Evolutionary conservation across 2,888 invertebrate species (phyloP), one percentile per base, ranked within the genome.

Genomic region (Tetragonula carbonaria): DNA sequence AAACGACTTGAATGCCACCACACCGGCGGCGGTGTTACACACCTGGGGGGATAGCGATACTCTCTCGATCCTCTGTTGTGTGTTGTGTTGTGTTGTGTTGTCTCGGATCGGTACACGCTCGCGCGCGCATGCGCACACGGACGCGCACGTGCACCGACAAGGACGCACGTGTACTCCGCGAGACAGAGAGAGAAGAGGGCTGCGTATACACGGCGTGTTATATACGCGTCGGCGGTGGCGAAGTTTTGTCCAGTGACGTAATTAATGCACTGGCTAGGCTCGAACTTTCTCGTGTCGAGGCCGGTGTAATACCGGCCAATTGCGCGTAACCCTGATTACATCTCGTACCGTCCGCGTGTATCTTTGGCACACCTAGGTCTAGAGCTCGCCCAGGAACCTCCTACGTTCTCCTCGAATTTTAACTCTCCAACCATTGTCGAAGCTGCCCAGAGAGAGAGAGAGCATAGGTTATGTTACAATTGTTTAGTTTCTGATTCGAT

Each of bases 1-100:
- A 89, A 90, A 84, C 89, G 85, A 87, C 87, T 89, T 82, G 90
- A 89, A 90, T 88, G 86, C 90, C 90, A 90, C 45, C 75, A 80
- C 68, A 62, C 62, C 62, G 28, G 28, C 75, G 63, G 70, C 73
- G 84, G 82, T 72, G 79, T 79, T 80, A 85, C 85, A 86, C 89
- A 90, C 88, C 90, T 90, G 45, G 45, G 2, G 33, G 90, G 88
- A 84, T 82, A 86, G 70, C 68, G 70, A 70, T 66, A 72, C 74
- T 84, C 84, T 45, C 45, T 8, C 11, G 8, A 28, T 28, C 11
- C 6, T 78, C 80, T 59, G 75, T 77, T 74, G 65, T 45, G 62
- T 28, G 28, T n/a, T 70, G 23, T 62, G 81, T 66, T 76, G 53
- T 71, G 79, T 62, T 16, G 2, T 28, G 62, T 23, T 45, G 28